Evolutionary conservation across 2,113 vertebrate genomes (phyloP).

Genomic region (Gymnobelideus leadbeateri): DNA sequence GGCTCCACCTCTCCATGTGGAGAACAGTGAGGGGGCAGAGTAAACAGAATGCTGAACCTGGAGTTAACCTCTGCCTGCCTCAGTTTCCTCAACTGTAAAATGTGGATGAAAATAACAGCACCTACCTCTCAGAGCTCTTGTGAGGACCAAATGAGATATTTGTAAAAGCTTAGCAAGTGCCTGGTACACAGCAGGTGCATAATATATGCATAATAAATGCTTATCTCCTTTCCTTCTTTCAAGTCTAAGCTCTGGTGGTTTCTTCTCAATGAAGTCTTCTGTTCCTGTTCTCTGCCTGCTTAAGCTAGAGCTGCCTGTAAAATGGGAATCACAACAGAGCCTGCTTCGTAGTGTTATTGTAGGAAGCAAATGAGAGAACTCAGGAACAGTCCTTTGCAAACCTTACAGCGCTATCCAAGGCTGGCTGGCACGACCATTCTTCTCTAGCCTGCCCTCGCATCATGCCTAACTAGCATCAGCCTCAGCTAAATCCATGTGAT

Average conservation of each 20-base stretch:
- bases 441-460: neutral
- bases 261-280: neutral
- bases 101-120: neutral
- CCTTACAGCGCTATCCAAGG: accelerated
- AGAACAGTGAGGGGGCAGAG: neutral
- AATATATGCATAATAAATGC: neutral
- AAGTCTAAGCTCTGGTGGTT: neutral
- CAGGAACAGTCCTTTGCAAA: neutral
- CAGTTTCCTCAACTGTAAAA: neutral
- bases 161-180: neutral
- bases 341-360: neutral
- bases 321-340: neutral
- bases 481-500: neutral
- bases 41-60: neutral
- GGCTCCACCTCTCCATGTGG: neutral
- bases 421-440: neutral
- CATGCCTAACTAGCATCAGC: neutral
- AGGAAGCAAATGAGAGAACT: neutral
- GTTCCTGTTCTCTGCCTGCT: neutral
- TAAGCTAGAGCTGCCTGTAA: neutral
- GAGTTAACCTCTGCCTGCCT: neutral
- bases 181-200: neutral
- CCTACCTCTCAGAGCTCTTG: neutral
- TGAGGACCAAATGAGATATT: neutral
- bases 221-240: neutral